Conservation (phyloP, 1,140 invertebrate genomes). For the Schlechtendalia chinensis region DNA sequence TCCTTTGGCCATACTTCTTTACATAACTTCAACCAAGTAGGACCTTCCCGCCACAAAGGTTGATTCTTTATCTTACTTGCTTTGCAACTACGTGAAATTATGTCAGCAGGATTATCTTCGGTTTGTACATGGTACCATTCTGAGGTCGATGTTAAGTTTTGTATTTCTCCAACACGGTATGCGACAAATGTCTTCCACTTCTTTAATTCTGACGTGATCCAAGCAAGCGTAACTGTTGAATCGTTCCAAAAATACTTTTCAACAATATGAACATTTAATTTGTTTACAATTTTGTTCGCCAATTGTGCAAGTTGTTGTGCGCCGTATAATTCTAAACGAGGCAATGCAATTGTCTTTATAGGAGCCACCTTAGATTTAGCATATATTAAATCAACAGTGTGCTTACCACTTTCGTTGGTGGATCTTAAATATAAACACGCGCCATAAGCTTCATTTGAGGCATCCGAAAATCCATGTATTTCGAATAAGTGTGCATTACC, state of each 20-base stretch:
- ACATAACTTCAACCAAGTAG: no score
- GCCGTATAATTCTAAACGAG: not conserved
- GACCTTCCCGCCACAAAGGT: no score
- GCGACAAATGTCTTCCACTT: no score
- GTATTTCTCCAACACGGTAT: not conserved
- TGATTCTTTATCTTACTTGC: no score
- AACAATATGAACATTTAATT: not conserved
- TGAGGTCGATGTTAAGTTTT: not conserved
- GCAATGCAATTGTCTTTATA: not conserved
- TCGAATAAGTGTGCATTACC: no score
- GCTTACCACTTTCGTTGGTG: no score
- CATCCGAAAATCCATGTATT: no score
- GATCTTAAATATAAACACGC: no score
- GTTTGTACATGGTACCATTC: no score
- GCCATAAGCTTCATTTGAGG: no score
- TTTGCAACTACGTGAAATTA: not conserved
- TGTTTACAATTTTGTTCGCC: not conserved
- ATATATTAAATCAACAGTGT: not conserved
- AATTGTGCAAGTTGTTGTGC: not conserved
- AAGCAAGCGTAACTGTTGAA: not conserved
- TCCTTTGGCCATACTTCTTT: no score
- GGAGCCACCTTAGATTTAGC: not conserved
- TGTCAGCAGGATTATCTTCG: no score
- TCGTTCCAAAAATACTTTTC: not conserved
- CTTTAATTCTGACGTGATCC: not conserved